Conservation (phyloP, 2,888 invertebrate species). For the Apotomis turbidana region DNA sequence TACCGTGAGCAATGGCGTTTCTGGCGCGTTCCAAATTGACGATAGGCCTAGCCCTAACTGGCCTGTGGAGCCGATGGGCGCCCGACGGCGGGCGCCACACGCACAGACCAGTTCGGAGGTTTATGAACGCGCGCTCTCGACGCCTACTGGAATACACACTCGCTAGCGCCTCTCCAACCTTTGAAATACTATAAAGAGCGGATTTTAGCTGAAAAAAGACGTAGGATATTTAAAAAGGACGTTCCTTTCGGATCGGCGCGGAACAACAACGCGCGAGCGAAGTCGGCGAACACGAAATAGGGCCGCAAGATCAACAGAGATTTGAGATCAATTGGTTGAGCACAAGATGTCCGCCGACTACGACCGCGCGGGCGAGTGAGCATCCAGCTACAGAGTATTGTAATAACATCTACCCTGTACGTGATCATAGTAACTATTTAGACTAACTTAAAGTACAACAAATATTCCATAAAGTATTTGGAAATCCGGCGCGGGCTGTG, state of each 20-base stretch:
- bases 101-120: slow-evolving; percentile 54
- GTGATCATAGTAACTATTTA: slow-evolving; percentile 79
- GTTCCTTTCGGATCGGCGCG: slow-evolving; percentile 39
- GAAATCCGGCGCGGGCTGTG: slow-evolving; percentile 56
- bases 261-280: slow-evolving; percentile 24
- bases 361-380: slow-evolving; percentile 57
- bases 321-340: slow-evolving; percentile 17
- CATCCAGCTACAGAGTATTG: slow-evolving; percentile 79
- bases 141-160: slow-evolving; percentile 70
- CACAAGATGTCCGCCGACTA: slow-evolving; percentile 29
- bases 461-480: slow-evolving; percentile 70
- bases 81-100: slow-evolving; percentile 32
- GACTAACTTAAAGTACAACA: slow-evolving; percentile 75
- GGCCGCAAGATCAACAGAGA: slow-evolving; percentile 30
- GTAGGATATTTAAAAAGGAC: slow-evolving; percentile 31
- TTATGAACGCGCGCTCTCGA: slow-evolving; percentile 66
- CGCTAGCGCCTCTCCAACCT: slow-evolving; percentile 49
- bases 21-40: slow-evolving; percentile 81
- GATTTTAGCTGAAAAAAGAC: slow-evolving; percentile 24
- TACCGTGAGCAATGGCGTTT: slow-evolving; percentile 81
- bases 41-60: slow-evolving; percentile 75
- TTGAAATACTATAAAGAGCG: slow-evolving; percentile 30
- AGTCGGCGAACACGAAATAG: slow-evolving; percentile 43
- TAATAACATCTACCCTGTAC: slow-evolving; percentile 82
- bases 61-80: slow-evolving; percentile 48